phyloP scores from a whole-genome alignment of 2,113 vertebrate genomes.

The Azemiops feae region DNA sequence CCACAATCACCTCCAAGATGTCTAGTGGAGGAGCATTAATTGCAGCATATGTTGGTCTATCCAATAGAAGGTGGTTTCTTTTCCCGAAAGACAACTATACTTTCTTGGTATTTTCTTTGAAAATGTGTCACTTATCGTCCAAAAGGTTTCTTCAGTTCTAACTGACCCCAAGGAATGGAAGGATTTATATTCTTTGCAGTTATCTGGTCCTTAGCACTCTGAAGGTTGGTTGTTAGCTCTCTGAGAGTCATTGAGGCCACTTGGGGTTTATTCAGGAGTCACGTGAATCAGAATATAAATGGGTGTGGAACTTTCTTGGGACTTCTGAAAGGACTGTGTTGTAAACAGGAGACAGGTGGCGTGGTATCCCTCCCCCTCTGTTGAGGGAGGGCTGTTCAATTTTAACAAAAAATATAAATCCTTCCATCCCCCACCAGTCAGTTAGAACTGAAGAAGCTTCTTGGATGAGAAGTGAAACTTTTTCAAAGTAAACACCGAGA shows the following conservation, averaged over 20 bases:
- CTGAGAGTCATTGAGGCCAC: background rate
- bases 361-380: background rate
- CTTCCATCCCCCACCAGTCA: too few relatives aligned
- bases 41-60: background rate
- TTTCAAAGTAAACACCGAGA: background rate
- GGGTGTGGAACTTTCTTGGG: background rate
- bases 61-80: background rate
- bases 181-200: background rate
- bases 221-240: background rate
- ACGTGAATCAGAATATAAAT: background rate
- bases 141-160: background rate
- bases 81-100: background rate
- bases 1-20: background rate
- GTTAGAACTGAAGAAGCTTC: background rate
- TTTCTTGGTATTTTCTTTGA: background rate
- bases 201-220: background rate
- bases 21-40: background rate
- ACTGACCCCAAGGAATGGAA: background rate
- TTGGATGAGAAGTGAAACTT: background rate
- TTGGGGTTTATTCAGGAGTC: background rate
- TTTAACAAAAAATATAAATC: background rate
- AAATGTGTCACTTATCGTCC: background rate
- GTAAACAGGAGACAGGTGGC: background rate
- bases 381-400: background rate
- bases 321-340: background rate